phyloP scores from a whole-genome alignment of 2,797 vertebrate species.

The Mastacembelus armatus region DNA sequence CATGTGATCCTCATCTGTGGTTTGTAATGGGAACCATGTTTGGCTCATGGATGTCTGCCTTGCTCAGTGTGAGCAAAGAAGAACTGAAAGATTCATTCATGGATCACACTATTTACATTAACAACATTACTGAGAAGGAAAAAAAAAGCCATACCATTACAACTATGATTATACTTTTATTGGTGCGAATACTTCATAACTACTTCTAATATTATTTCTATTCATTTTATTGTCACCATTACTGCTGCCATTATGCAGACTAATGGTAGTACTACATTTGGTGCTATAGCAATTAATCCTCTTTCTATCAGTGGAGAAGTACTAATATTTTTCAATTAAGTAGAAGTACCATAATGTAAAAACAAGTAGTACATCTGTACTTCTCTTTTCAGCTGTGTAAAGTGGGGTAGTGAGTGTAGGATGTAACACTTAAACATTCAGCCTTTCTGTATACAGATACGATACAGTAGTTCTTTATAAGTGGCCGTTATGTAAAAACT shows the following conservation, averaged over 20 bases:
- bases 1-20: constrained; percentile 61
- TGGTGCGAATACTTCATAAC: not conserved
- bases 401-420: too few relatives aligned
- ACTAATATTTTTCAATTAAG: too few relatives aligned
- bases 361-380: too few relatives aligned
- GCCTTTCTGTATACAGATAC: too few relatives aligned
- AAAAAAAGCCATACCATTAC: constrained; percentile 5
- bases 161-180: not conserved
- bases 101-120: constrained; percentile 26
- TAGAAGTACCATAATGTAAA: too few relatives aligned
- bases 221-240: not conserved
- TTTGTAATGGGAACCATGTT: constrained; percentile 67
- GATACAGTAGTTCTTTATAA: not conserved
- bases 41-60: constrained; percentile 9
- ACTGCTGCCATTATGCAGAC: not conserved
- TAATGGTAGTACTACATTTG: too few relatives aligned
- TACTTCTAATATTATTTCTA: too few relatives aligned
- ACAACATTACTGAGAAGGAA: constrained; percentile 26
- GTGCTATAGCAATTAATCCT: too few relatives aligned
- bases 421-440: too few relatives aligned
- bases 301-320: too few relatives aligned
- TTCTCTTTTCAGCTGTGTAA: too few relatives aligned
- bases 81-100: constrained; percentile 40
- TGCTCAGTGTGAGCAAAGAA: constrained; percentile 4
- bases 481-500: not conserved